Base-by-base conservation (phyloP, 2,888 invertebrate species). In the Spilarctia lutea region DNA sequence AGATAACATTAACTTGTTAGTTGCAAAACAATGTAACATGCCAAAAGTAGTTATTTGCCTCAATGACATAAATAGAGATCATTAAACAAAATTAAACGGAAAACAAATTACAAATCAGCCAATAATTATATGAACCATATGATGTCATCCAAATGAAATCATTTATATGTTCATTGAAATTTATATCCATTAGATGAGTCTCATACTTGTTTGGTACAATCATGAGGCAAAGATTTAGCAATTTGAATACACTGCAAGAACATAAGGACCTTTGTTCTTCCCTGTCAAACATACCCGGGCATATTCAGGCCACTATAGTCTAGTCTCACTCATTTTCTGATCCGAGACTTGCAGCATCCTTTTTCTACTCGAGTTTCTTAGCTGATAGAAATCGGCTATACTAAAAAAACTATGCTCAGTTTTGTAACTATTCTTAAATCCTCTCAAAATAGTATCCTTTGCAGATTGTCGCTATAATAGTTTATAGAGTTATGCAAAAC, bases 141-240 rank as follows among this genome's bases (percentile, higher is more conserved):
- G 85, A 83, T 85, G 83, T 83, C 83, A 83, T 75, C 48, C 69
- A 48, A 75, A 83, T 78, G 79, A 82, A 79, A 81, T 71, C 63
- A 72, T 78, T 72, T 74, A 74, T 65, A 74, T 72, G 45, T 75
- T 18, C 48, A 60, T 63, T 63, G 16, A 27, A 63, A 63, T 27
- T 63, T 27, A 63, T 30, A 63, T 30, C 27, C 6, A 18, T 63
- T 63, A 56, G 13, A n/a, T 11, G 11, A 13, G 56, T n/a, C 13
- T n/a, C 6, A 27, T 63, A 16, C 30, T 16, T 7, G 60, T 52
- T 52, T 27, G 60, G 16, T 6, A 16, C 13, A 52, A 52, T 1
- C 24, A 52, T 2, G 4, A 0, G 13, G 16, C 27, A 56, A 56
- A 11, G 30, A 27, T 63, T 13, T 60, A 60, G 13, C 16, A 13